These are phyloP conservation scores for Platyscapa corneri DNA, from an alignment of 1,140 invertebrate species.

Conservation along the genomic window DNA sequence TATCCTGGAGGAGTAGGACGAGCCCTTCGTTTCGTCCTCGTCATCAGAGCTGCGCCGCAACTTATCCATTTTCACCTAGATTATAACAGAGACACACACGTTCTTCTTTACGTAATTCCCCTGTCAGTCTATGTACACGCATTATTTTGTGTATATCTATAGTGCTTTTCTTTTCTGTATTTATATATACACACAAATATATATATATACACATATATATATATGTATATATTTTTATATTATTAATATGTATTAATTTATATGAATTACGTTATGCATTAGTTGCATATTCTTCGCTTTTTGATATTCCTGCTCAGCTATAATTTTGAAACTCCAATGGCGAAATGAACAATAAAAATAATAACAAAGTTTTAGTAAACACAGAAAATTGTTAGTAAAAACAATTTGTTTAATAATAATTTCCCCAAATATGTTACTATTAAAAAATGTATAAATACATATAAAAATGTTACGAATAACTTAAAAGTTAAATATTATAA, in stretches of 20 bases:
- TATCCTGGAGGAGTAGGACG: slow-evolving; percentile 72
- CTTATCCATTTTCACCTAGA: slow-evolving; percentile 74
- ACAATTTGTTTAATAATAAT: not conserved
- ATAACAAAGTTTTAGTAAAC: not conserved
- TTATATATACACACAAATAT: too few species aligned
- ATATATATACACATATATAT: too few species aligned
- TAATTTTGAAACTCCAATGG: slow-evolving; percentile 25
- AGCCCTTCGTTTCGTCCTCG: slow-evolving; percentile 66
- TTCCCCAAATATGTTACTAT: not conserved
- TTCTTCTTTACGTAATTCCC: slow-evolving; percentile 48
- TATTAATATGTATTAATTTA: not conserved
- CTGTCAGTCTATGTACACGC: slow-evolving; percentile 31
- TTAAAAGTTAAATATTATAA: not conserved
- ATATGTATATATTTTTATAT: not conserved
- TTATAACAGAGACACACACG: slow-evolving; percentile 69
- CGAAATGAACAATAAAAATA: not conserved
- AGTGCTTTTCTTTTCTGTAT: not conserved
- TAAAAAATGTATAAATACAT: not conserved
- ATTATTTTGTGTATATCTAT: slow-evolving; percentile 24
- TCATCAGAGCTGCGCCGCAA: slow-evolving; percentile 70
- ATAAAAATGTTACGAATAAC: not conserved
- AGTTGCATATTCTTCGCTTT: not conserved
- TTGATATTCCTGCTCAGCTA: not conserved
- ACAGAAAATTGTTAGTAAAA: slow-evolving; percentile 6
- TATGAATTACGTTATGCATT: too few species aligned